Evolutionary conservation across 2,113 vertebrate species (phyloP).

Genomic region (Pavo muticus): DNA sequence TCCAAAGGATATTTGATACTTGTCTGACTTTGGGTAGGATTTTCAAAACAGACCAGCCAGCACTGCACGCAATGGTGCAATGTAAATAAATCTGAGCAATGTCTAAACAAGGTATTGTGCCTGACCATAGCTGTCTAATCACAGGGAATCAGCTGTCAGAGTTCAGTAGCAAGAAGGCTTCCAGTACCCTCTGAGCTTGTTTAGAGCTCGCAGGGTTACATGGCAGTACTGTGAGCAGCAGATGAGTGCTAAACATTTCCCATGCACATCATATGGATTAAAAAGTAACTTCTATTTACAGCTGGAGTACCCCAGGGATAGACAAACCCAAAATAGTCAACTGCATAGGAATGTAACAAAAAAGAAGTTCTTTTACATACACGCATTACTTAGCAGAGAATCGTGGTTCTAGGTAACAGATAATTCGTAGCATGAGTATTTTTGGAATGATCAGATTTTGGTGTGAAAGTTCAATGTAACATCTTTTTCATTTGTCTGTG

Average conservation of each 20-base stretch:
- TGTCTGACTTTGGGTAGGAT: not conserved
- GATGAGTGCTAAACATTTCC: not conserved
- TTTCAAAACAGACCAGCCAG: slow-evolving; percentile 1
- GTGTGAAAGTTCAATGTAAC: not conserved
- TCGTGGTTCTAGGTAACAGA: accelerated
- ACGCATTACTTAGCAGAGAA: not conserved
- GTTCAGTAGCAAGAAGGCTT: not conserved
- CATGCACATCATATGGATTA: not conserved
- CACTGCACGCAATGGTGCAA: not conserved
- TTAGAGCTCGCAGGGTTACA: not conserved
- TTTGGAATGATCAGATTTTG: not conserved
- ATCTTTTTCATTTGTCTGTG: not conserved
- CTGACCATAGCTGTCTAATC: not conserved
- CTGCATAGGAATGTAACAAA: not conserved
- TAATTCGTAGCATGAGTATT: accelerated
- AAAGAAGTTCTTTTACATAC: not conserved
- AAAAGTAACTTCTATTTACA: not conserved
- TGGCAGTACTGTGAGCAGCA: not conserved
- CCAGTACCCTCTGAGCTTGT: not conserved
- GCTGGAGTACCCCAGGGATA: not conserved
- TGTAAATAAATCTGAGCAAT: not conserved
- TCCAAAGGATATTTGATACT: slow-evolving; percentile 3
- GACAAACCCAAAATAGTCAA: not conserved
- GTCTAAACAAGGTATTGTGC: not conserved
- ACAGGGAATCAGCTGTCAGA: not conserved